Percentiles rank a stretch among this genome's conserved stretches.
These are phyloP conservation scores for Macrobrachium nipponense DNA, from an alignment of 1,140 invertebrate species.

Conservation along the genomic window DNA sequence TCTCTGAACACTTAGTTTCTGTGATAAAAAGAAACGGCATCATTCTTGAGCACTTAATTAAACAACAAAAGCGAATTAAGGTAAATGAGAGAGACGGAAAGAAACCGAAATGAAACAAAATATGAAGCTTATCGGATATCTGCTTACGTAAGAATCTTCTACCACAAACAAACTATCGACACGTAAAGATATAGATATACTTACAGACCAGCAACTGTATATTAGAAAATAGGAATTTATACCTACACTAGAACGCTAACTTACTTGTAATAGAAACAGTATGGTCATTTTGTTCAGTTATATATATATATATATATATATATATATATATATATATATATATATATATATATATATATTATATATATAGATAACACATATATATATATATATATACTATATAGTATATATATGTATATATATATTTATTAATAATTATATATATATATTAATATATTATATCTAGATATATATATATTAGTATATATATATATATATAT, in stretches of 20 bases:
- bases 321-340: conserved; percentile 26
- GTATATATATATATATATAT: neutral
- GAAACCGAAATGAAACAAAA: neutral
- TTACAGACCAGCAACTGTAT: conserved; percentile 7
- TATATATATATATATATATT: too few species aligned
- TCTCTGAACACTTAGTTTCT: too few species aligned
- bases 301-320: neutral
- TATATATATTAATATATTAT: too few species aligned
- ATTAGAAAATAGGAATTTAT: conserved; percentile 4
- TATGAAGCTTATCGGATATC: neutral
- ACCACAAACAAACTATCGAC: neutral
- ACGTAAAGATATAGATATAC: conserved; percentile 25
- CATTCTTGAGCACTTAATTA: too few species aligned
- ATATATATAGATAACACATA: too few species aligned
- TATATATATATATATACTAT: conserved; percentile 31
- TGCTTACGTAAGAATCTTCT: neutral
- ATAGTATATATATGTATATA: too few species aligned
- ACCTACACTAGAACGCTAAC: neutral
- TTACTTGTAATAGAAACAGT: neutral
- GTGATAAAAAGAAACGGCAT: too few species aligned
- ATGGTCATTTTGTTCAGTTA: too few species aligned
- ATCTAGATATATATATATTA: conserved; percentile 23
- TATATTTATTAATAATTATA: too few species aligned
- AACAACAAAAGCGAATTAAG: too few species aligned
- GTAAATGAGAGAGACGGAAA: neutral